These are phyloP conservation scores for Euleptes europaea DNA, from an alignment of 2,113 vertebrate species.

Conservation along the genomic window DNA sequence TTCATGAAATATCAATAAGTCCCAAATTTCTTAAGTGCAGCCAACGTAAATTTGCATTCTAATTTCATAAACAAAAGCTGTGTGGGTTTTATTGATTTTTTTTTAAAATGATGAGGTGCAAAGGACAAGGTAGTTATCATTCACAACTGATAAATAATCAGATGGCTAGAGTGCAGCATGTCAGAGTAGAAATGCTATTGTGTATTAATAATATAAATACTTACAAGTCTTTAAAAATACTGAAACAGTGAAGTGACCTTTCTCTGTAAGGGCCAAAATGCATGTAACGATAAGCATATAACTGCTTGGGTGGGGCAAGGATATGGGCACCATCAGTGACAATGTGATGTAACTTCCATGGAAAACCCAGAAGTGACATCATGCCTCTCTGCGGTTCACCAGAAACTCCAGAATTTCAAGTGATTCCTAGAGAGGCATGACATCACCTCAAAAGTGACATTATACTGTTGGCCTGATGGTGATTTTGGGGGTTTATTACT, in stretches of 20 bases:
- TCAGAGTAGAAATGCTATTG: background rate
- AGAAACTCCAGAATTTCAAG: no score
- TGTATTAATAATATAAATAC: background rate
- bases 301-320: no score
- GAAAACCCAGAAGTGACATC: no score
- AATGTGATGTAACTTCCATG: no score
- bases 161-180: background rate
- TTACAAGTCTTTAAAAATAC: background rate
- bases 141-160: background rate
- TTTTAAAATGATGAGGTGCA: background rate
- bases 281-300: background rate
- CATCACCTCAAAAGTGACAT: no score
- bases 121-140: background rate
- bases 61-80: background rate
- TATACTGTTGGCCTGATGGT: no score
- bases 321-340: no score
- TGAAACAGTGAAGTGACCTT: background rate
- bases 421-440: no score
- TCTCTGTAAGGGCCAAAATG: background rate
- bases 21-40: background rate
- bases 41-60: constrained; percentile 1
- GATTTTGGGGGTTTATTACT: no score
- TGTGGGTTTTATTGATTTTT: background rate
- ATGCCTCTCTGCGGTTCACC: no score
- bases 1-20: constrained; percentile 10